Evolutionary conservation across 2,797 vertebrate genomes (phyloP), one percentile per base, ranked within the genome.

Genomic region (Rhabdomys pumilio): DNA sequence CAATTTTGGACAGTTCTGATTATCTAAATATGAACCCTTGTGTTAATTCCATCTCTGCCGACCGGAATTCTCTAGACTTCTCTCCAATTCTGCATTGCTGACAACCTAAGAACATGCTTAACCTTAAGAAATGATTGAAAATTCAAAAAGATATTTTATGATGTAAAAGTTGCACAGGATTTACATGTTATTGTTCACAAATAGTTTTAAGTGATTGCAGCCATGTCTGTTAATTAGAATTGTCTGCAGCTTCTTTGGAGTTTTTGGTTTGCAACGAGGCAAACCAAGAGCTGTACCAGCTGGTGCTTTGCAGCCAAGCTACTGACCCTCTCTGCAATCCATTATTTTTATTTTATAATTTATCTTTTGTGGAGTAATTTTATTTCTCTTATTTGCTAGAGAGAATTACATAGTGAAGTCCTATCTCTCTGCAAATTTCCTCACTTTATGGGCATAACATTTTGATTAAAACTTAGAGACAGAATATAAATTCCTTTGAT

Each of bases 281-380:
- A 44, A 88, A 14, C 26, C 0, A 2, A 47, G 29, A 59, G 11
- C 12, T 59, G 17, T 20, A 41, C 38, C 14, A 20, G 14, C n/a
- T 4, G 11, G 8, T 75, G 13, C n/a, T 79, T 41, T 55, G n/a
- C 3, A 72, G 75, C 20, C 90, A 77, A 61, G 14, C 7, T 86
- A 31, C 61, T 73, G 41, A 82, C 47, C 11, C 22, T 47, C 73
- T 41, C 53, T 87, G n/a, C 29, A n/a, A 77, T 77, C 59, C 77
- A 44, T 55, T 88, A 69, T 92, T 90, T 89, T 59, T 14, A 82
- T 93, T 84, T 90, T 86, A 44, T 82, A 47, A 90, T 83, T 89
- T 85, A 73, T 41, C 17, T 63, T 34, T 89, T 57, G 47, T n/a
- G 41, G 11, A 92, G 3, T 34, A 31, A 75, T 55, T 19, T 63